phyloP scores from a whole-genome alignment of 1,140 invertebrate species.

The Whitmania pigra region DNA sequence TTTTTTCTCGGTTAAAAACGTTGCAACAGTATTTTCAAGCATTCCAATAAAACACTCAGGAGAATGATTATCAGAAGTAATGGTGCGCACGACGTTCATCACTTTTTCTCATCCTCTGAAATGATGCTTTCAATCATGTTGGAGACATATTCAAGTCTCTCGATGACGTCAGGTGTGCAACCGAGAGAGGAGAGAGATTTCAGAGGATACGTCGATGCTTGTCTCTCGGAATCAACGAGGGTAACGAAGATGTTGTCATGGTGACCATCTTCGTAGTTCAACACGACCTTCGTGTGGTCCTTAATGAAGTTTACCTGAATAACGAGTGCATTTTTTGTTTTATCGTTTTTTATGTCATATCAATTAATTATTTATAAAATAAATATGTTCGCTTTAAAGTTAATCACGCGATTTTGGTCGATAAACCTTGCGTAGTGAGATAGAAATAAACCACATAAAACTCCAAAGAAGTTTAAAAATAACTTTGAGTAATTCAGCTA shows the following conservation, averaged over 20 bases:
- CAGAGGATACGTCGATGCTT: constrained; percentile 78
- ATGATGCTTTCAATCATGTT: constrained; percentile 60
- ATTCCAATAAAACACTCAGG: no score
- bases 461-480: not conserved
- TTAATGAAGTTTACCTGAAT: constrained; percentile 75
- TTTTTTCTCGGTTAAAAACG: no score
- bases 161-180: constrained; percentile 60
- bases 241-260: constrained; percentile 63
- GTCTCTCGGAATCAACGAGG: constrained; percentile 76
- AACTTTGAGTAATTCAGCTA: not conserved
- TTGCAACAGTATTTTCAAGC: no score
- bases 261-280: constrained; percentile 73
- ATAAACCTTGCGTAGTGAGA: not conserved
- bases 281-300: constrained; percentile 91
- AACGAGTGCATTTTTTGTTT: not conserved
- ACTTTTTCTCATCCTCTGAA: no score
- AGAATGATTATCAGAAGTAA: no score
- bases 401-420: not conserved
- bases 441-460: not conserved
- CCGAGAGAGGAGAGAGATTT: constrained; percentile 66
- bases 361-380: no score
- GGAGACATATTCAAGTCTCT: constrained; percentile 69
- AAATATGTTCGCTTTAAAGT: not conserved
- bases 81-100: no score
- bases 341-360: not conserved